Percentiles rank a stretch among this genome's conserved stretches.
Evolutionary conservation across 1,140 invertebrate species (phyloP).

Genomic region (Lucilia sericata): DNA sequence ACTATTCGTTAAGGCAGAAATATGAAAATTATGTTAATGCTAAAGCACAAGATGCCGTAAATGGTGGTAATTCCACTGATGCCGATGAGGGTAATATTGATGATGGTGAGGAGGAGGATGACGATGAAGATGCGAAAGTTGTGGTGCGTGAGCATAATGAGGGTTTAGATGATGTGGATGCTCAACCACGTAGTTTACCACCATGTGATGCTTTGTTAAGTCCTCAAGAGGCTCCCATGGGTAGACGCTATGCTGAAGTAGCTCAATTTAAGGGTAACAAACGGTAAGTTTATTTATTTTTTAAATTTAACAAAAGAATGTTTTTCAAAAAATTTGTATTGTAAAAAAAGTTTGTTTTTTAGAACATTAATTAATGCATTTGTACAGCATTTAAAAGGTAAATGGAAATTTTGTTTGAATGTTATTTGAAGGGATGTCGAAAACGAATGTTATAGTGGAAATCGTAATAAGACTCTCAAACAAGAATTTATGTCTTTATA

Average conservation of each 20-base stretch:
- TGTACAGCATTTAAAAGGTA: too few relatives aligned
- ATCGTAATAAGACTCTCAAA: too few relatives aligned
- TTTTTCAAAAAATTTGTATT: too few relatives aligned
- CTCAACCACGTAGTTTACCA: slow-evolving; percentile 32
- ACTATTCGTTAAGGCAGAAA: slow-evolving; percentile 64
- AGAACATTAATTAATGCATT: neutral
- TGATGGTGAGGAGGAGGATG: slow-evolving; percentile 17
- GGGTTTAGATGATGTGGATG: neutral
- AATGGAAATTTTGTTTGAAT: too few relatives aligned
- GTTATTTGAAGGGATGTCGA: too few relatives aligned
- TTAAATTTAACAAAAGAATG: neutral
- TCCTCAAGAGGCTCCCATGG: slow-evolving; percentile 66
- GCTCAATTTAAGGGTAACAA: slow-evolving; percentile 62
- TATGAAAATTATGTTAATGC: slow-evolving; percentile 56
- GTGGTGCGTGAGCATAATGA: slow-evolving; percentile 15
- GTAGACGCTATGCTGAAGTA: slow-evolving; percentile 65
- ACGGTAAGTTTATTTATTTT: slow-evolving; percentile 57
- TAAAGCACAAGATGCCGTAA: neutral
- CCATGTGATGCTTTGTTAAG: slow-evolving; percentile 60
- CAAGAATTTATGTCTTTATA: too few relatives aligned
- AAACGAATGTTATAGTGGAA: too few relatives aligned
- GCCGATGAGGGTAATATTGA: slow-evolving; percentile 46
- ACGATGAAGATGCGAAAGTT: neutral
- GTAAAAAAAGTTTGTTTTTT: neutral
- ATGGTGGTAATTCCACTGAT: slow-evolving; percentile 45